Evolutionary conservation across 2,113 vertebrate genomes (phyloP).

Genomic region (Prunella himalayana): DNA sequence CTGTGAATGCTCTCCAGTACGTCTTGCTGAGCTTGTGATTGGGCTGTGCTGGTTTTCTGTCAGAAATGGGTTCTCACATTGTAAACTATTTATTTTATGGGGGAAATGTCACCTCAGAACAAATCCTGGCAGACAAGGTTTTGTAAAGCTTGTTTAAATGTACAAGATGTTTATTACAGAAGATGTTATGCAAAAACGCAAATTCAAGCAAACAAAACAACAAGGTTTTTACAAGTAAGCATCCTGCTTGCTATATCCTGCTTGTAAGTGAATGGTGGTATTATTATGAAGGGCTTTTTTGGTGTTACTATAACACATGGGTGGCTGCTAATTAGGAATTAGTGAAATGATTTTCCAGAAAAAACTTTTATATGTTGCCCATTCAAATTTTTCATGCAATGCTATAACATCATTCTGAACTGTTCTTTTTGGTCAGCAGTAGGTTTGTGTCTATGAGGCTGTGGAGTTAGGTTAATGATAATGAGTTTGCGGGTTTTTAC

Average conservation of each 20-base stretch:
- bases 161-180: not conserved
- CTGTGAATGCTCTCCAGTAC: not conserved
- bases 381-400: not conserved
- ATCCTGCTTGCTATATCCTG: not conserved
- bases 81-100: not conserved
- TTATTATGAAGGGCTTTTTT: not conserved
- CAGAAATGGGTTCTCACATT: not conserved
- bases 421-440: not conserved
- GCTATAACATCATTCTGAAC: not conserved
- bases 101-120: not conserved
- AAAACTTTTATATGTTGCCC: not conserved
- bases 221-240: not conserved
- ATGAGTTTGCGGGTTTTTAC: not conserved
- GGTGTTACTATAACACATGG: not conserved
- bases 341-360: not conserved
- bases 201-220: not conserved
- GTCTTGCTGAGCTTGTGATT: not conserved
- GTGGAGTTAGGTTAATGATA: not conserved
- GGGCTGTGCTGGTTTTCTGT: not conserved
- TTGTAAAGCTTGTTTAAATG: not conserved
- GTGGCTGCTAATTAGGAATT: not conserved
- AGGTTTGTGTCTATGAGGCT: not conserved
- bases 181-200: not conserved
- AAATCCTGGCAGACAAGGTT: not conserved
- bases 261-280: not conserved